Evolutionary conservation across 1,140 invertebrate species (phyloP).

Genomic region (Drosophila eugracilis): DNA sequence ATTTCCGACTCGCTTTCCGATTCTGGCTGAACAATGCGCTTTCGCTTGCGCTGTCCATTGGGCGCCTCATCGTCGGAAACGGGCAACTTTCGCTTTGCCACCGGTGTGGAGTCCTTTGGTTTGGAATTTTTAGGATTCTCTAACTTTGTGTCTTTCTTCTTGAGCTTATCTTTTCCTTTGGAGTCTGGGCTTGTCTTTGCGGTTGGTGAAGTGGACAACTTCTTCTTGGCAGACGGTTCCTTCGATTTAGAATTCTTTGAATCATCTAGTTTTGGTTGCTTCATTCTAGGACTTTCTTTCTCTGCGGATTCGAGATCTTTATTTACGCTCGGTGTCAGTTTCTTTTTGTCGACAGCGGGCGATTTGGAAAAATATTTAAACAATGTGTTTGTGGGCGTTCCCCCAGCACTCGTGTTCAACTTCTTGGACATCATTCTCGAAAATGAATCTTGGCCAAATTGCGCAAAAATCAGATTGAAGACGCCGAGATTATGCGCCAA

Average conservation of each 20-base stretch:
- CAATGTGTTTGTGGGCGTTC: slow-evolving; percentile 85
- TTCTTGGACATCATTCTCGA: slow-evolving; percentile 69
- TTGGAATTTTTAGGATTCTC: slow-evolving; percentile 1
- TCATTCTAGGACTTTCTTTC: slow-evolving; percentile 60
- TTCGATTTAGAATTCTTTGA: background rate
- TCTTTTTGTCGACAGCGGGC: slow-evolving; percentile 84
- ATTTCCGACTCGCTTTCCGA: slow-evolving; percentile 85
- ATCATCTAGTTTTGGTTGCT: slow-evolving; percentile 12
- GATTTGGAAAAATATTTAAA: slow-evolving; percentile 87
- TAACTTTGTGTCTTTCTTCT: slow-evolving; percentile 35
- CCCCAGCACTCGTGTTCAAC: slow-evolving; percentile 66
- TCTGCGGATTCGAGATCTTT: slow-evolving; percentile 39
- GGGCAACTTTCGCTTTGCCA: slow-evolving; percentile 46
- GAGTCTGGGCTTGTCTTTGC: slow-evolving; percentile 36
- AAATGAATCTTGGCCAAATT: slow-evolving; percentile 3
- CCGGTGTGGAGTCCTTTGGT: background rate
- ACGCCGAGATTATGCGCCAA: slow-evolving; percentile 71
- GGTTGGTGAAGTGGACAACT: slow-evolving; percentile 47
- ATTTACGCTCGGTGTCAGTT: slow-evolving; percentile 77
- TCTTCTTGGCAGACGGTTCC: slow-evolving; percentile 38
- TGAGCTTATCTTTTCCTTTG: slow-evolving; percentile 61
- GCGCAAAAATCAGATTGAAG: slow-evolving; percentile 21
- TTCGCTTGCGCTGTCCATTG: slow-evolving; percentile 71
- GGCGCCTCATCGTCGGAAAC: slow-evolving; percentile 81
- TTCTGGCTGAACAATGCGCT: slow-evolving; percentile 85